Evolutionary conservation across 2,888 invertebrate species (phyloP).

Genomic region (Scaptomyza reducta): DNA sequence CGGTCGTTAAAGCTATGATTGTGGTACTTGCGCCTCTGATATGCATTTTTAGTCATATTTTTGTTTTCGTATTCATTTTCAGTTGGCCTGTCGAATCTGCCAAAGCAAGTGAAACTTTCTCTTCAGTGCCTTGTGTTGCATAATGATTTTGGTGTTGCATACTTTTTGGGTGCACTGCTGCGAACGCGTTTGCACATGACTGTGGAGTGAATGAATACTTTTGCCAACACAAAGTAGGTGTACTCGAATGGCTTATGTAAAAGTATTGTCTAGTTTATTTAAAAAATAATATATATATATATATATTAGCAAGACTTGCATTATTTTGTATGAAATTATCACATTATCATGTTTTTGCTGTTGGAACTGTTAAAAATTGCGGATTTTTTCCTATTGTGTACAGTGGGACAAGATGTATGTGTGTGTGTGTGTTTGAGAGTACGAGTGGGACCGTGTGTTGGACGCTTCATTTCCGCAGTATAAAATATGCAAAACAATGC

Average conservation of each 20-base stretch:
- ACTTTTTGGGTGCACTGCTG: slow-evolving; percentile 40
- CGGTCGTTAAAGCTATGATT: slow-evolving; percentile 26
- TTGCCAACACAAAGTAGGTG: background rate
- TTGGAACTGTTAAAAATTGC: no score
- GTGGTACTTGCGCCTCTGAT: slow-evolving; percentile 35
- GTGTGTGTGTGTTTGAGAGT: slow-evolving; percentile 7
- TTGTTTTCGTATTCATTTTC: slow-evolving; percentile 71
- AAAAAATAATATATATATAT: no score
- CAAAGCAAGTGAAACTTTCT: slow-evolving; percentile 71
- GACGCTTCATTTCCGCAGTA: slow-evolving; percentile 69
- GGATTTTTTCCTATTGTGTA: background rate
- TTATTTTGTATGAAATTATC: no score
- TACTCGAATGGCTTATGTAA: background rate
- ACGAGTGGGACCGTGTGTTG: slow-evolving; percentile 35
- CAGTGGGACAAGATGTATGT: slow-evolving; percentile 11
- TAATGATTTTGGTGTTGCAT: slow-evolving; percentile 75
- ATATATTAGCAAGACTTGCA: no score
- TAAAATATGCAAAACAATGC: slow-evolving; percentile 79
- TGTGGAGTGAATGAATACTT: background rate
- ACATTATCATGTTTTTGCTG: no score
- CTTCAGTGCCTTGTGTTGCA: slow-evolving; percentile 67
- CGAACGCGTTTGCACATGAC: background rate
- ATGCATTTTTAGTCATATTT: slow-evolving; percentile 43
- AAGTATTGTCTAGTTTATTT: no score
- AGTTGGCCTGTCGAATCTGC: slow-evolving; percentile 71